Evolutionary conservation across 2,113 vertebrate genomes (phyloP), one percentile per base, ranked within the genome.

Genomic region (Ciconia maguari): DNA sequence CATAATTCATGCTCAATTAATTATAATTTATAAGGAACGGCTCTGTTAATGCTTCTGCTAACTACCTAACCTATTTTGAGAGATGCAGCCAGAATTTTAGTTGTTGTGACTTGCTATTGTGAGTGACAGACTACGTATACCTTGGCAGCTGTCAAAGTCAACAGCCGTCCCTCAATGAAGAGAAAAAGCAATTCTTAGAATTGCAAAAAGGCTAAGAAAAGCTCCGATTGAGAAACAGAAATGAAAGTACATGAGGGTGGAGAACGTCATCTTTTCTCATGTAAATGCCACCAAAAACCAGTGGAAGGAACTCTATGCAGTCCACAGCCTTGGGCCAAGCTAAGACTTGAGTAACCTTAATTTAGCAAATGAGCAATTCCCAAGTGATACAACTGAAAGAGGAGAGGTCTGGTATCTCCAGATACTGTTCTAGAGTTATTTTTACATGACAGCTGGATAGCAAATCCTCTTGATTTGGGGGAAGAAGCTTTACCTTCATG

Each of bases 1-100:
- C 68, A 86, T 83, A 70, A 62, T 68, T 79, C 74, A 82, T 90
- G 83, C 89, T 92, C 80, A 94, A 62, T 96, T 94, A 95, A 95
- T 89, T 54, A 42, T 69, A 69, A 69, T 83, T 76, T 72, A 62
- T 83, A 91, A 93, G 87, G 46, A 97, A 95, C 26, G 41, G 55
- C 48, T 84, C 25, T 30, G 62, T 44, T 91, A 90, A 90, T 42
- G 66, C 29, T 34, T 69, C 44, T 26, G 76, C 54, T 80, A 78
- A 85, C 80, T 83, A 83, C 88, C 48, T 87, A 83, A 55, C 61
- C 82, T 91, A 66, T 81, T 87, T 71, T 49, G 83, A 92, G 93
- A 84, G 41, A 51, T 13, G 74, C 83, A 82, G 81, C 41, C 79
- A 82, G 27, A 71, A 26, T 64, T 55, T 78, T 72, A 70, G 86